Percentiles rank a stretch among this genome's conserved stretches.
Evolutionary conservation across 2,797 vertebrate species (phyloP).

Genomic region (Chelmon rostratus): DNA sequence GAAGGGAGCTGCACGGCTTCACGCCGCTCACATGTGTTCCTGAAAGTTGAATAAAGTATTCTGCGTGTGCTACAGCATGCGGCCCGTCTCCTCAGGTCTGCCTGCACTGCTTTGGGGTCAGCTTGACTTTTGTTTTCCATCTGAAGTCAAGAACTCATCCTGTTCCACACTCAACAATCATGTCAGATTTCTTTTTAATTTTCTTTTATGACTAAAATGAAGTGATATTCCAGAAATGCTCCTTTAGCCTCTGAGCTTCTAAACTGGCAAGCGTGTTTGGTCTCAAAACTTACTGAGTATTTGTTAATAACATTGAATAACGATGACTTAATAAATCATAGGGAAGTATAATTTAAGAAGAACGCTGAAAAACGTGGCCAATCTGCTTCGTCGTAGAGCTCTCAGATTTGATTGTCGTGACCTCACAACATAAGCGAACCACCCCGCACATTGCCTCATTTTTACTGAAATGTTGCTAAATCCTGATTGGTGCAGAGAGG

Average conservation of each 20-base stretch:
- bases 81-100: not conserved
- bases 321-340: no score
- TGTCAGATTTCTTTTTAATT: not conserved
- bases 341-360: not conserved
- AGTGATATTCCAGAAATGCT: not conserved
- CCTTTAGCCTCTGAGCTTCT: not conserved
- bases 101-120: not conserved
- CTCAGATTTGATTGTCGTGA: slow-evolving; percentile 3
- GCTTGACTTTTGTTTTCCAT: slow-evolving; percentile 6
- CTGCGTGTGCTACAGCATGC: not conserved
- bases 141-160: not conserved
- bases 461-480: not conserved
- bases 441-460: not conserved
- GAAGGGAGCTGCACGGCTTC: slow-evolving; percentile 28
- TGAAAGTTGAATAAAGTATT: slow-evolving; percentile 17
- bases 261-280: not conserved
- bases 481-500: not conserved
- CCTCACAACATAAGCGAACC: not conserved
- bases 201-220: not conserved
- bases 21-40: slow-evolving; percentile 5
- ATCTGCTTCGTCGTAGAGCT: not conserved
- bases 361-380: not conserved
- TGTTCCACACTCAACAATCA: not conserved
- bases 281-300: no score
- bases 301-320: not conserved